A percentile compares a stretch with the other conserved stretches of the same genome.
These are phyloP conservation scores for Isichthys henryi DNA, from an alignment of 2,113 vertebrate genomes.

Conservation along the genomic window DNA sequence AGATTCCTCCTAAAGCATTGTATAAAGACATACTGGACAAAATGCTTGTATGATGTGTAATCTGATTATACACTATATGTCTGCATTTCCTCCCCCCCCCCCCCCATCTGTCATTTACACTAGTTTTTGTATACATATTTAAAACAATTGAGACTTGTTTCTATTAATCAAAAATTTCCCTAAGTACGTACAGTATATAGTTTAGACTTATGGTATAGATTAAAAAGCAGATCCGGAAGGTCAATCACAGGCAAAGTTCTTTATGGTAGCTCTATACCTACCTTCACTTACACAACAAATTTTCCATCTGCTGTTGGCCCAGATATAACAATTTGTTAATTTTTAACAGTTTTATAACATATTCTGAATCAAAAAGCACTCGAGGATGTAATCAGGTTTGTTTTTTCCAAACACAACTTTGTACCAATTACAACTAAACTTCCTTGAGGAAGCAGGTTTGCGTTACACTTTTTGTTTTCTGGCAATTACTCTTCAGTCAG, in stretches of 20 bases:
- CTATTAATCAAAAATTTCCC: too few species aligned
- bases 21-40: neutral
- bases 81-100: neutral
- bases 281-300: neutral
- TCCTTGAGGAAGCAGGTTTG: neutral
- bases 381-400: neutral
- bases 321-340: neutral
- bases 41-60: neutral
- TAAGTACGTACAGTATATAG: neutral
- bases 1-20: neutral
- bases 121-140: neutral
- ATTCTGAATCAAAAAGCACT: neutral
- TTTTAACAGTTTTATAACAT: neutral
- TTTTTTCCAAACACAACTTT: neutral
- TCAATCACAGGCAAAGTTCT: neutral
- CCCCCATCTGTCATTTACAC: neutral
- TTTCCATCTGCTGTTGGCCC: neutral
- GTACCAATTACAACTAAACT: neutral
- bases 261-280: neutral
- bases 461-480: neutral
- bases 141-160: neutral
- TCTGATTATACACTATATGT: neutral
- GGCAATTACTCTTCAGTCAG: neutral
- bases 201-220: neutral
- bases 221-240: neutral